Conservation (phyloP, 2,797 vertebrate species). For the Parauchenoglanis ngamensis region DNA sequence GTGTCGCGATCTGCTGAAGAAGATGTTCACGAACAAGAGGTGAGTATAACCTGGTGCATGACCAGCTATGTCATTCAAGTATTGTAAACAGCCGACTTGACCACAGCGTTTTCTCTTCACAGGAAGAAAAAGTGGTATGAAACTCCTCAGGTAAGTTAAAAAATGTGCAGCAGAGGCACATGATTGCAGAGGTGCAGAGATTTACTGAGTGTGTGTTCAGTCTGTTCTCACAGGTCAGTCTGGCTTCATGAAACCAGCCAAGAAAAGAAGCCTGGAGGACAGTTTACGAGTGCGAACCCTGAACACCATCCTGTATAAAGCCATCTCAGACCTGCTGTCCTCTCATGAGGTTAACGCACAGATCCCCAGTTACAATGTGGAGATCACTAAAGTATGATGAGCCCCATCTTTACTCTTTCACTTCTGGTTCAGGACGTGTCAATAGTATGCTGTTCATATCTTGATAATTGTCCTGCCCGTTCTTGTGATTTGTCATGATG, state of each 20-base stretch:
- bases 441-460: neutral
- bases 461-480: neutral
- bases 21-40: slow-evolving; percentile 59
- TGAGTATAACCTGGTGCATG: slow-evolving; percentile 28
- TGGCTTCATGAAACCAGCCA: slow-evolving; percentile 53
- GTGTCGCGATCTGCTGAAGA: slow-evolving; percentile 49
- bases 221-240: slow-evolving; percentile 53
- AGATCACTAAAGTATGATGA: slow-evolving; percentile 60
- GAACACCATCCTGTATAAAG: slow-evolving; percentile 75
- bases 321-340: slow-evolving; percentile 70
- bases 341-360: slow-evolving; percentile 77
- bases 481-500: neutral
- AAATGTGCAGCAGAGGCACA: neutral
- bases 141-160: slow-evolving; percentile 58
- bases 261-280: slow-evolving; percentile 70
- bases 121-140: slow-evolving; percentile 85
- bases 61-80: neutral
- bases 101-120: slow-evolving; percentile 8
- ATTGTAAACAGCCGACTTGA: neutral
- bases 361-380: slow-evolving; percentile 56
- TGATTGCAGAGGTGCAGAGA: neutral
- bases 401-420: neutral
- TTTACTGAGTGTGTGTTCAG: neutral
- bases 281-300: slow-evolving; percentile 69
- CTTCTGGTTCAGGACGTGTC: neutral